Evolutionary conservation across 2,888 invertebrate genomes (phyloP).

Genomic region (Cephus nigrinus): DNA sequence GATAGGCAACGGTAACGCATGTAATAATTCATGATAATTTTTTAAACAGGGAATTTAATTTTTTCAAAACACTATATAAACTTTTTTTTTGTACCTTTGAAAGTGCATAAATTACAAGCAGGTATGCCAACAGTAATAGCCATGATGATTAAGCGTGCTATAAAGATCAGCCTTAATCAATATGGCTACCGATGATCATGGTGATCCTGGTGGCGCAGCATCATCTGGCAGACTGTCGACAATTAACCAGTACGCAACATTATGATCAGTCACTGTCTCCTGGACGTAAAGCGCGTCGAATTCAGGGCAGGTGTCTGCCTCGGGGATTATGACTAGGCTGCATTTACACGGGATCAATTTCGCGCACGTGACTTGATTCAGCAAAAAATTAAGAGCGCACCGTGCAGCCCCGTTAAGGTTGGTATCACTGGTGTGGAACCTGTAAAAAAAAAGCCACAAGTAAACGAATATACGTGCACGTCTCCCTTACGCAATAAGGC

Average conservation of each 20-base stretch:
- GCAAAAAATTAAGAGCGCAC: conserved; percentile 9
- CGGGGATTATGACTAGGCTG: conserved; percentile 22
- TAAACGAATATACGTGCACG: not conserved
- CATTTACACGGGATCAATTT: conserved; percentile 24
- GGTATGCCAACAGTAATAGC: not conserved
- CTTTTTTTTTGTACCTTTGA: not conserved
- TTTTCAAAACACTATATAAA: not conserved
- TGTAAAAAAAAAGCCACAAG: not conserved
- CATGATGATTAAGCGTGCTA: not conserved
- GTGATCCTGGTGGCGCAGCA: not conserved
- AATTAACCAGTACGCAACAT: not conserved
- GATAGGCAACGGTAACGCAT: not conserved
- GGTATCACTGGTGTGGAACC: not conserved
- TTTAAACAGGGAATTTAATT: not conserved
- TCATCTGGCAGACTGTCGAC: not conserved
- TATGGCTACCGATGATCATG: not conserved
- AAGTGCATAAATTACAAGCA: not conserved
- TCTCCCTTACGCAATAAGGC: not conserved
- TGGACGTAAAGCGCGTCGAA: conserved; percentile 11
- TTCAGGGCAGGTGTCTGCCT: conserved; percentile 28
- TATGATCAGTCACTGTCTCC: not conserved
- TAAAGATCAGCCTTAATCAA: not conserved
- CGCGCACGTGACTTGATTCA: conserved; percentile 25
- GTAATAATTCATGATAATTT: not conserved
- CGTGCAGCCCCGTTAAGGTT: not conserved